A percentile compares a stretch with the other conserved stretches of the same genome.
Evolutionary conservation across 2,113 vertebrate genomes (phyloP).

Genomic region (Pongo pygmaeus): DNA sequence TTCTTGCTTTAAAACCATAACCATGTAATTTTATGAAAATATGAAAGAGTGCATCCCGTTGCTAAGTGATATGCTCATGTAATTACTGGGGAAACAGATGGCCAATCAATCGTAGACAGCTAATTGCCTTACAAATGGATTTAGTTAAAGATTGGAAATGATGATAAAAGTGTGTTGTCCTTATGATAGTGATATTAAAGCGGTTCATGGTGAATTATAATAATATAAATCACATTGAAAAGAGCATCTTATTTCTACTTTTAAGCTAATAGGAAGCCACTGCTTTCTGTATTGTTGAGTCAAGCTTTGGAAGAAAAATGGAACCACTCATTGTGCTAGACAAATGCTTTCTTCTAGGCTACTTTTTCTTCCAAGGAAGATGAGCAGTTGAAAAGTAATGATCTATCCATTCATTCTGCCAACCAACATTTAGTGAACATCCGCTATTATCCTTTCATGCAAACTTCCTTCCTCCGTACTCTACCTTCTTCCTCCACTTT

Average conservation of each 20-base stretch:
- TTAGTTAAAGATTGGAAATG: conserved; percentile 71
- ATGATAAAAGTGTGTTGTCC: conserved; percentile 60
- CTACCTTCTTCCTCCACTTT: background rate
- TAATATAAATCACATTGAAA: conserved; percentile 56
- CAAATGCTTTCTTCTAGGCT: background rate
- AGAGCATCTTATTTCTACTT: conserved; percentile 33
- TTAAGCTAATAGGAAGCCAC: background rate
- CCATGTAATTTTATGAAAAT: background rate
- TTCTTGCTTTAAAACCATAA: background rate
- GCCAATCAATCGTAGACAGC: conserved; percentile 74
- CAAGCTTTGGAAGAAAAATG: background rate
- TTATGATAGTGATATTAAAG: conserved; percentile 27
- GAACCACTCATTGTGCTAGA: background rate
- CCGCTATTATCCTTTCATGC: background rate
- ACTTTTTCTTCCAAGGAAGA: background rate
- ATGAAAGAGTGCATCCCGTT: conserved; percentile 40
- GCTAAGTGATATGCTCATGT: conserved; percentile 51
- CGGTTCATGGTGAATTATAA: conserved; percentile 14
- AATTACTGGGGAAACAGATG: conserved; percentile 66
- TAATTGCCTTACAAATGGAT: conserved; percentile 69
- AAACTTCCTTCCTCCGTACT: background rate
- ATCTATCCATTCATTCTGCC: background rate
- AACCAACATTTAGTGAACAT: background rate
- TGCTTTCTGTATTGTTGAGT: background rate
- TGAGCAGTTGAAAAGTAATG: background rate